phyloP scores from a whole-genome alignment of 2,888 invertebrate genomes.

The Xanthia togata region DNA sequence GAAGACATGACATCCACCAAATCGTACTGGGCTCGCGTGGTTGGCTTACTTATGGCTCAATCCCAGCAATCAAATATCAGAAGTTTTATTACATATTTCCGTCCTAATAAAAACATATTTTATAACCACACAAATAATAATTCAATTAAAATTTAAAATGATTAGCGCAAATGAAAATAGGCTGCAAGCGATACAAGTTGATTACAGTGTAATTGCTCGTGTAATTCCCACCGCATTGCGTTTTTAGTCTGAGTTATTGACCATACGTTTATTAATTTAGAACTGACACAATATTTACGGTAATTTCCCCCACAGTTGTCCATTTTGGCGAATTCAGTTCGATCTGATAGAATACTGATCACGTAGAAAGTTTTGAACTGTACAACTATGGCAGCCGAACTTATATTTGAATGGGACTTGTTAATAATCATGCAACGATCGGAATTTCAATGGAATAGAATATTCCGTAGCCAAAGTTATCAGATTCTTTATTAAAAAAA shows the following conservation, averaged over 20 bases:
- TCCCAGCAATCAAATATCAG: slow-evolving; percentile 6
- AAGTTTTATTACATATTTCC: slow-evolving; percentile 1
- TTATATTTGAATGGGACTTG: slow-evolving; percentile 50
- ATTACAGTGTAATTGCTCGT: slow-evolving; percentile 77
- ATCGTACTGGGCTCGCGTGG: background rate
- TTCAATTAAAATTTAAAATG: slow-evolving; percentile 19
- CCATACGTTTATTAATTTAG: slow-evolving; percentile 85
- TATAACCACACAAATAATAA: background rate
- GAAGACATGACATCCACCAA: background rate
- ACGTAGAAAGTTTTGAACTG: slow-evolving; percentile 65
- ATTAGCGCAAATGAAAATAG: slow-evolving; percentile 35
- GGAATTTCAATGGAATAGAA: slow-evolving; percentile 36
- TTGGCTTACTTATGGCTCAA: slow-evolving; percentile 12
- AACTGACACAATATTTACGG: slow-evolving; percentile 81
- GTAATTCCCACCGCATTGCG: slow-evolving; percentile 76
- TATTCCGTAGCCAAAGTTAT: slow-evolving; percentile 23
- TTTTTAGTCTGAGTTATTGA: slow-evolving; percentile 82
- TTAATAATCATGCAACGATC: slow-evolving; percentile 43
- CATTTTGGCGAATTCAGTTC: slow-evolving; percentile 71
- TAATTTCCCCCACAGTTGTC: slow-evolving; percentile 77
- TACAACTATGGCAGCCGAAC: slow-evolving; percentile 42
- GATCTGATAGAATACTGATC: slow-evolving; percentile 73
- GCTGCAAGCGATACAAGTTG: slow-evolving; percentile 67
- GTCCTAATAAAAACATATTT: background rate
- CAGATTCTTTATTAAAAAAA: slow-evolving; percentile 15